Base-by-base conservation (phyloP, 1,140 invertebrate genomes). In the Diplogasteroides magnus region DNA sequence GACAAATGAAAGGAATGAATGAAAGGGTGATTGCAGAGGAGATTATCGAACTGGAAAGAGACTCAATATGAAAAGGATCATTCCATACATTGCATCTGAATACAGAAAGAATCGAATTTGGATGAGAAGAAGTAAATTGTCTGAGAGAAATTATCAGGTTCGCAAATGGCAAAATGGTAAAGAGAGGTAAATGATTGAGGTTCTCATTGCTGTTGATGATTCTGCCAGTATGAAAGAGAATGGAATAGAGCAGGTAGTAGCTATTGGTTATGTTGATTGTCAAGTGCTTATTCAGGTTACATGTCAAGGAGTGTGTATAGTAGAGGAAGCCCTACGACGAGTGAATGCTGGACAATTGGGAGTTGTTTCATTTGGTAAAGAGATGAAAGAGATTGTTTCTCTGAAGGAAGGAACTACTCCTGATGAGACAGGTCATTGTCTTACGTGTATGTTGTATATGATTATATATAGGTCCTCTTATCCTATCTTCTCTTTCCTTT, bases 21-120 rank as follows among this genome's bases (percentile, higher is more conserved):
- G n/a, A n/a, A 26, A 69, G 19, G 13, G 6, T 48, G 2, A 32
- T 78, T 83, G 59, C 74, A 86, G 91, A 75, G 93, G 93, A 73
- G 96, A 98, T 84, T 99, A 95, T 82, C 88, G 93, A 69, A 98
- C 93, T 1, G 97, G 97, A 3, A 92, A 93, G 76, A 87, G 97
- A 31, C 90, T 99, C 25, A 99, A 98, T 84, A 98, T 99, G 95
- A 88, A 94, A 59, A 94, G 95, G 84, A 71, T 95, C 1, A 97
- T 99, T 80, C 91, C 94, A 0, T 99, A 98, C 83, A 96, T 99
- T 77, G 97, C 97, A 6, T 97, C 94, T 78, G 91, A 98, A 83
- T 99, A 97, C 84, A 88, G 94, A 37, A 99, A 99, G 82, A 95
- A 99, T 81, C 96, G 97, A 83, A 99, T 99, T 79, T 99, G 97